Conservation (phyloP, 2,888 invertebrate genomes). For the Holacanthella duospinosa region DNA sequence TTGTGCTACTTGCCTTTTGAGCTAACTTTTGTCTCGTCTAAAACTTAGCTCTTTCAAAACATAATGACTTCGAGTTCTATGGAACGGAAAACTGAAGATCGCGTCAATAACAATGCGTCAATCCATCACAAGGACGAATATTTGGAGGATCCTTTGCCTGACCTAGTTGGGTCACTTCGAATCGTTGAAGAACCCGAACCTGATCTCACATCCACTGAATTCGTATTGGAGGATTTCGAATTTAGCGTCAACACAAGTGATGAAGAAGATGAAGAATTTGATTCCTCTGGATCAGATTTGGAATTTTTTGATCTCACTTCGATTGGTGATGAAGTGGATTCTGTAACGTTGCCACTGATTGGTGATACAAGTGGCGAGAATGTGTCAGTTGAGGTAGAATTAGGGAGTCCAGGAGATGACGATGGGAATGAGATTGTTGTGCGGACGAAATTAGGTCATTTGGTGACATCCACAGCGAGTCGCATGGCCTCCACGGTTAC, state of each 20-base stretch:
- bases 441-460: conserved; percentile 21
- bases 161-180: conserved; percentile 35
- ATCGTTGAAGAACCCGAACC: conserved; percentile 35
- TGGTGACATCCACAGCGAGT: conserved; percentile 31
- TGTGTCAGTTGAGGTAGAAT: conserved; percentile 33
- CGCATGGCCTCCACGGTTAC: conserved; percentile 30
- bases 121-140: conserved; percentile 29
- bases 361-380: conserved; percentile 24
- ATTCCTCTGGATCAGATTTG: conserved; percentile 32
- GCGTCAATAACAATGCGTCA: neutral
- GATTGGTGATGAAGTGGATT: neutral
- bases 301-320: conserved; percentile 35
- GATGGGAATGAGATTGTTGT: neutral
- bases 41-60: no score
- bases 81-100: neutral
- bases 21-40: no score
- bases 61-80: no score
- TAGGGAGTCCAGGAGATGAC: conserved; percentile 3
- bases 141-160: conserved; percentile 36
- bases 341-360: neutral
- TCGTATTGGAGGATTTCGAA: conserved; percentile 37
- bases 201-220: conserved; percentile 34
- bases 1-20: no score
- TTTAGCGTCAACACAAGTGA: conserved; percentile 32
- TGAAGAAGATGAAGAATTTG: conserved; percentile 25